These are phyloP conservation scores for Taurulus bubalis DNA, from an alignment of 2,113 vertebrate species.

Conservation along the genomic window DNA sequence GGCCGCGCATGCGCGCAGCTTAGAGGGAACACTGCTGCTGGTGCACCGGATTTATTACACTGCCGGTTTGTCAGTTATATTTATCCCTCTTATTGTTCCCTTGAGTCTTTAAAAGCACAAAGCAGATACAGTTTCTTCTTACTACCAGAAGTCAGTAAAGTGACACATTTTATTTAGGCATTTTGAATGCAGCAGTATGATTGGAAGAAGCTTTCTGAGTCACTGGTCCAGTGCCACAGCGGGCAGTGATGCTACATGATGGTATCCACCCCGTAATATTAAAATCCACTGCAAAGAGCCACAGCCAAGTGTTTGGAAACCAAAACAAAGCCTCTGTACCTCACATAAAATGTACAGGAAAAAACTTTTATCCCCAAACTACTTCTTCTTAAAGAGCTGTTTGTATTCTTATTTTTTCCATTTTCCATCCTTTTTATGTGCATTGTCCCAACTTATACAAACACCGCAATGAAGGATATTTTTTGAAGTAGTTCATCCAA, in stretches of 20 bases:
- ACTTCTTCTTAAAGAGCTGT: not conserved
- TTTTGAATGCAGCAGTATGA: not conserved
- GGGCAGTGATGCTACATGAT: conserved; percentile 31
- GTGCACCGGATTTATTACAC: not conserved
- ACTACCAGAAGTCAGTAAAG: not conserved
- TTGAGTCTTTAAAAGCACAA: conserved; percentile 15
- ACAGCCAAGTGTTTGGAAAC: not conserved
- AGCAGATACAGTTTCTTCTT: conserved; percentile 20
- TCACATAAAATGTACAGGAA: not conserved
- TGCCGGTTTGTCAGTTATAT: not conserved
- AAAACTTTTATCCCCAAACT: not conserved
- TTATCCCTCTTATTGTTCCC: not conserved
- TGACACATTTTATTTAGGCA: not conserved
- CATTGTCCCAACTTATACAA: not conserved
- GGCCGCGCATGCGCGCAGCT: no score
- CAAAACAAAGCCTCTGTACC: not conserved
- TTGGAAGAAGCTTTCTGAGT: not conserved
- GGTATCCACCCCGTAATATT: not conserved
- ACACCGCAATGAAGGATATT: not conserved
- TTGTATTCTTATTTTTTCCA: not conserved
- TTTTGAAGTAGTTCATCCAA: not conserved
- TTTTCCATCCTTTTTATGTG: not conserved
- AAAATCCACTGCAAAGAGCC: not conserved
- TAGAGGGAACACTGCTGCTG: no score
- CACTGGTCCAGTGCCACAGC: conserved; percentile 1